These are phyloP conservation scores for Tragelaphus scriptus DNA, from an alignment of 2,113 vertebrate genomes.

Conservation along the genomic window DNA sequence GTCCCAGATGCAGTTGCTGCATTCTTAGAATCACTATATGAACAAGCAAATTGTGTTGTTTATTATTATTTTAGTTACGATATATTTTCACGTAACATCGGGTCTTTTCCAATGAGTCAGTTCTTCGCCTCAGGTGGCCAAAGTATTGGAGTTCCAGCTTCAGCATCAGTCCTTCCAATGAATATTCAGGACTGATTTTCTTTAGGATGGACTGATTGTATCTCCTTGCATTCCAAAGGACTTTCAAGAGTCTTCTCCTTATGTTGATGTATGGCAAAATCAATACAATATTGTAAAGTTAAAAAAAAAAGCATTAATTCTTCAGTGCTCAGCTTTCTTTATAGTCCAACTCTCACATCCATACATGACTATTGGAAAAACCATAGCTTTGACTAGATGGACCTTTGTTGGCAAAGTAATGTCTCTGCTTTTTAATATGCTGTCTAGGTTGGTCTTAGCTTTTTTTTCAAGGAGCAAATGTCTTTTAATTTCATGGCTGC, in stretches of 20 bases:
- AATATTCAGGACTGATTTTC: neutral
- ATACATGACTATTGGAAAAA: too few relatives aligned
- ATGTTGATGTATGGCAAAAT: too few relatives aligned
- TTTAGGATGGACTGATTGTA: neutral
- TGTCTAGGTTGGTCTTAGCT: too few relatives aligned
- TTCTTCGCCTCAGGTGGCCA: fast-evolving
- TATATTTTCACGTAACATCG: constrained; percentile 35
- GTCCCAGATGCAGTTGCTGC: constrained; percentile 31
- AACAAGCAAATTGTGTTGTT: neutral
- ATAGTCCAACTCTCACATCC: too few relatives aligned
- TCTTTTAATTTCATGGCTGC: neutral
- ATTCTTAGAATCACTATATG: constrained; percentile 11
- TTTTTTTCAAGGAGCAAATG: too few relatives aligned
- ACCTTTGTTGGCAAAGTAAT: too few relatives aligned
- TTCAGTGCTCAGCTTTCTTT: too few relatives aligned
- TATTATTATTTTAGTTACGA: constrained; percentile 15
- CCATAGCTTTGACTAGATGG: too few relatives aligned
- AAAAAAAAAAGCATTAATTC: too few relatives aligned
- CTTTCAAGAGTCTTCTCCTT: neutral
- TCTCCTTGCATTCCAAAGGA: neutral
- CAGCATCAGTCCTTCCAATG: neutral
- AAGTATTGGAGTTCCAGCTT: neutral
- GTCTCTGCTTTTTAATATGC: too few relatives aligned
- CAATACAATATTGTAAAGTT: too few relatives aligned
- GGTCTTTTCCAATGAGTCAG: neutral